These are phyloP conservation scores for Carassius gibelio DNA, from an alignment of 2,113 vertebrate species.

Conservation along the genomic window DNA sequence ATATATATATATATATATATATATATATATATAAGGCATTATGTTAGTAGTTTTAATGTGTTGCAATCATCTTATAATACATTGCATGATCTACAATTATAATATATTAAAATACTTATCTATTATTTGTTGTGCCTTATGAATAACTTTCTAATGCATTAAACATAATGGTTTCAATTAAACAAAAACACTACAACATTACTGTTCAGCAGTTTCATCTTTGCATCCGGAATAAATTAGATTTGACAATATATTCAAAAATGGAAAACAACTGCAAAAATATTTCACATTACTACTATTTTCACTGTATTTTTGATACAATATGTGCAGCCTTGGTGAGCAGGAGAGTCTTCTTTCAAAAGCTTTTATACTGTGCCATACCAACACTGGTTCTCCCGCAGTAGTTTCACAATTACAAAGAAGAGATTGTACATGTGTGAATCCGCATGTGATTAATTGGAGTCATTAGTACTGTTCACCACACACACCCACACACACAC, in stretches of 20 bases:
- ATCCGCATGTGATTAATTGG: slow-evolving; percentile 35
- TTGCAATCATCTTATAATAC: neutral
- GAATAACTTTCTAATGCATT: neutral
- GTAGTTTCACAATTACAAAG: neutral
- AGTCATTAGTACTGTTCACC: slow-evolving; percentile 37
- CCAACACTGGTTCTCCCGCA: too few species aligned
- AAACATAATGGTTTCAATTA: too few species aligned
- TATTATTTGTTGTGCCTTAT: neutral
- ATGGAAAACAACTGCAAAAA: neutral
- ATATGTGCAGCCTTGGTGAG: neutral
- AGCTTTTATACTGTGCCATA: neutral
- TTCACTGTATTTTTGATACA: neutral
- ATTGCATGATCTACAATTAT: neutral
- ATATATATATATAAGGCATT: too few species aligned
- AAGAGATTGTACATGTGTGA: neutral
- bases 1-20: too few species aligned
- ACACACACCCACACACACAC: neutral
- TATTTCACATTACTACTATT: neutral
- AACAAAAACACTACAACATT: too few species aligned
- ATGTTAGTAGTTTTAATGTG: neutral
- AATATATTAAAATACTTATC: neutral
- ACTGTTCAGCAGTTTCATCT: neutral
- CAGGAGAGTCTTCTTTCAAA: neutral
- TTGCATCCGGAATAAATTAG: neutral
- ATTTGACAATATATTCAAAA: neutral